These are phyloP conservation scores for Genyomyrus donnyi DNA, from an alignment of 2,113 vertebrate genomes.

Conservation along the genomic window DNA sequence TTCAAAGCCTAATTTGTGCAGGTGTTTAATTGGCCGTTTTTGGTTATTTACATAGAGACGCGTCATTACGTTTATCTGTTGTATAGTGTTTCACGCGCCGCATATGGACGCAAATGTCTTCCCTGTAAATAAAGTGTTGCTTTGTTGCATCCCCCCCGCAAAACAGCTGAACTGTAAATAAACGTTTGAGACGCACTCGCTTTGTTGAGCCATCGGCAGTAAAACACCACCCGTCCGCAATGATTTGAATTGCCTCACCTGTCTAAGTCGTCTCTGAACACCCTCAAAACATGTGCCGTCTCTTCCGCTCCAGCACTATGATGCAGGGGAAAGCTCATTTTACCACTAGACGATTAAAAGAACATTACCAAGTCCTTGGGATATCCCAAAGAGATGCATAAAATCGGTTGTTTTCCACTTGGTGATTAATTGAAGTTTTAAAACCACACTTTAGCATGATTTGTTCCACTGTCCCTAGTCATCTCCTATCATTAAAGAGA, in stretches of 20 bases:
- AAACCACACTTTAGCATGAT: slow-evolving; percentile 91
- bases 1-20: not conserved
- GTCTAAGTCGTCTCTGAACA: slow-evolving; percentile 3
- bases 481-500: slow-evolving; percentile 99
- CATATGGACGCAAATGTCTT: not conserved
- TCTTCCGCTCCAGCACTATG: slow-evolving; percentile 47
- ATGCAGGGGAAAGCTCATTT: slow-evolving; percentile 59
- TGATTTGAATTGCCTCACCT: not conserved
- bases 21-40: not conserved
- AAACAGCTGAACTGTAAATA: not conserved
- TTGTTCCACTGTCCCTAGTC: slow-evolving; percentile 98
- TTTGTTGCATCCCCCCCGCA: not conserved
- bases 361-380: slow-evolving; percentile 92
- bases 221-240: not conserved
- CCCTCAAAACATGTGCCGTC: slow-evolving; percentile 40
- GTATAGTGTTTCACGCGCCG: not conserved
- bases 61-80: not conserved
- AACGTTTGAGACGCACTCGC: not conserved
- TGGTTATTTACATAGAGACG: not conserved
- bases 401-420: slow-evolving; percentile 95
- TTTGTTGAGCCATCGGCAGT: not conserved
- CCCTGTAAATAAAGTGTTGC: not conserved
- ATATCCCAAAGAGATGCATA: slow-evolving; percentile 94
- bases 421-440: slow-evolving; percentile 96
- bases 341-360: slow-evolving; percentile 96